Base-by-base conservation (phyloP, 2,888 invertebrate species). In the Kuschelorhynchus macadamiae region DNA sequence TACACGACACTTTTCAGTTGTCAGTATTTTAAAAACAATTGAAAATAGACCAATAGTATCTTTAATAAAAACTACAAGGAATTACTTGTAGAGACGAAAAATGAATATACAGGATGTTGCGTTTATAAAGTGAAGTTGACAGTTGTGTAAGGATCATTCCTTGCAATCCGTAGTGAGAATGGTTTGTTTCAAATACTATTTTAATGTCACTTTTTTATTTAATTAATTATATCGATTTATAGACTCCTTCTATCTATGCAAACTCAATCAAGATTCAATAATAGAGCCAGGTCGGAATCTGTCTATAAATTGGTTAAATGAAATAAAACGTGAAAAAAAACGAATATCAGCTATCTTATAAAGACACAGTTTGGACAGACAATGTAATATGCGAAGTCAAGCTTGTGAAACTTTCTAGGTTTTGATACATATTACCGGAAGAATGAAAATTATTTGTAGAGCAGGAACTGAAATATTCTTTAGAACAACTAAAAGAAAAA, bases 341-440 rank as follows among this genome's bases (percentile, higher is more conserved):
- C 36, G 36, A 36, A 36, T 36, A 36, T 36, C 36, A n/a, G 11
- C 36, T 36, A 36, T 4, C 11, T 36, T 36, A 36, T 36, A 36
- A 36, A 36, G 36, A 36, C 36, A 36, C 36, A 36, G 36, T 36
- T 36, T 36, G 3, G 11, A 36, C 36, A 36, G 36, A 36, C 3
- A 36, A 36, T 36, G 36, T 36, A 36, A 36, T 36, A 36, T 36
- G 36, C 36, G 36, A 36, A 36, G 36, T 36, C 36, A 36, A 36
- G 36, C 36, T 36, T 36, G 2, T 7, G 12, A 36, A 36, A 36
- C 36, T 36, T 36, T 36, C 36, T 36, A 36, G 36, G 11, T 36
- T 36, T 36, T 11, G 36, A 36, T 36, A n/a, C 36, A 36, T 7
- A 11, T 36, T 36, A 36, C 36, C 36, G 12, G 36, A 36, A 11